Evolutionary conservation across 2,797 vertebrate species (phyloP), one percentile per base, ranked within the genome.

Genomic region (Euphonia xanthogaster): DNA sequence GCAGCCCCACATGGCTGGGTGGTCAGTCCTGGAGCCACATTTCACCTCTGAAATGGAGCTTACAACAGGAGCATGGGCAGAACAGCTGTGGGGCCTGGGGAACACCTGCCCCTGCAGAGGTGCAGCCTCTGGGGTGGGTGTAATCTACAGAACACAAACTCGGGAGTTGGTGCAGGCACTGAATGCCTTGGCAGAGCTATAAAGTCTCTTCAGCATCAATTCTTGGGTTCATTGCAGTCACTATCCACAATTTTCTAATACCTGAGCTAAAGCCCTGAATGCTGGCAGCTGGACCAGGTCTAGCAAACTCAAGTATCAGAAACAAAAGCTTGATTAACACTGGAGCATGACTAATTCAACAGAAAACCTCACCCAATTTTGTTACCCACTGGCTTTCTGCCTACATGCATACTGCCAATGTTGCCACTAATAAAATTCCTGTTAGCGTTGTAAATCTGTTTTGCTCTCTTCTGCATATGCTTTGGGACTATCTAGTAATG

Each of bases 401-500:
- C 86, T 48, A 25, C 47, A 4, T 37, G 48, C 35, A 23, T 67
- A 51, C 31, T 82, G 68, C 54, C 74, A 58, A 20, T 42, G 51
- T 92, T 96, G 50, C 85, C 62, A 70, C 53, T 89, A 93, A 93
- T 93, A 91, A 88, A 74, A 89, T 92, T 95, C 54, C 72, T 70
- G 44, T 93, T 88, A 94, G 65, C 3, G 7, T 22, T 37, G 33
- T 72, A 90, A 96, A 82, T 86, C 83, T 93, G 78, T 88, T 91
- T 68, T 81, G 35, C 50, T 87, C 33, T 93, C 48, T 89, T 8
- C 81, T 95, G 60, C 65, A 92, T 93, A 92, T 95, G 51, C 70
- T 83, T 91, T 81, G 57, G 74, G 89, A 92, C 82, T 89, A 80
- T 88, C 82, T 80, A 66, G 55, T 92, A 93, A 97, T 97, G 93